Percentiles rank a stretch among this genome's conserved stretches.
Evolutionary conservation across 2,113 vertebrate species (phyloP).

Genomic region (Larimichthys polyactis): DNA sequence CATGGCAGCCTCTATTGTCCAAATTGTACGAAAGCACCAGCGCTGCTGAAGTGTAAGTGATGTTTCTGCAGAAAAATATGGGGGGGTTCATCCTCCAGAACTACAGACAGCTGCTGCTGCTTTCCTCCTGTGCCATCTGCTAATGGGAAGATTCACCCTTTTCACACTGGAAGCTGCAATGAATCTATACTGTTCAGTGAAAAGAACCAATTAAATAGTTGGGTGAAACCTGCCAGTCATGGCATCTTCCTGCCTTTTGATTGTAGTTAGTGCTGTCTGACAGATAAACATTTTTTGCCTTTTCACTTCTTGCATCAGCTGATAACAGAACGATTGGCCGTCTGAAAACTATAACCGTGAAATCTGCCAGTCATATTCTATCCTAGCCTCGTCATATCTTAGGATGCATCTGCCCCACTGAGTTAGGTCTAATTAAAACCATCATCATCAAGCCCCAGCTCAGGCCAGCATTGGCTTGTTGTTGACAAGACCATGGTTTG

Average conservation of each 20-base stretch:
- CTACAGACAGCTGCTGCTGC: neutral
- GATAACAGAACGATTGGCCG: conserved; percentile 14
- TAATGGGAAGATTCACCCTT: conserved; percentile 24
- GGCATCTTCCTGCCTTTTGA: conserved; percentile 13
- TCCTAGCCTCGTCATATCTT: conserved; percentile 1
- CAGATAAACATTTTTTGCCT: neutral
- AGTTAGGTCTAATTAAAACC: conserved; percentile 54
- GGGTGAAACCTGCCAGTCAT: conserved; percentile 34
- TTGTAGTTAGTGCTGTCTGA: conserved; percentile 14
- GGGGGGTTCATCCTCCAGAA: neutral
- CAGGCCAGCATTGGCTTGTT: conserved; percentile 38
- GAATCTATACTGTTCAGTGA: conserved; percentile 19
- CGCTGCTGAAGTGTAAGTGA: conserved; percentile 11
- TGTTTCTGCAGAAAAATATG: conserved; percentile 17
- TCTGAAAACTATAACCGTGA: conserved; percentile 13
- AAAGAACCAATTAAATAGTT: conserved; percentile 47
- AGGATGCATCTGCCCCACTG: conserved; percentile 43
- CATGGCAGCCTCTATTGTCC: conserved; percentile 21
- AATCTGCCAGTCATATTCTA: conserved; percentile 32
- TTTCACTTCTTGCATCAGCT: conserved; percentile 23
- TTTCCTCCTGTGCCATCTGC: conserved; percentile 27
- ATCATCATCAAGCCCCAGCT: conserved; percentile 31
- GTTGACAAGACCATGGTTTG: conserved; percentile 40
- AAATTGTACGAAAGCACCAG: neutral
- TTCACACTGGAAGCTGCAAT: conserved; percentile 6